Evolutionary conservation across 2,797 vertebrate species (phyloP), one percentile per base, ranked within the genome.

Genomic region (Alcedo quadribrachys): DNA sequence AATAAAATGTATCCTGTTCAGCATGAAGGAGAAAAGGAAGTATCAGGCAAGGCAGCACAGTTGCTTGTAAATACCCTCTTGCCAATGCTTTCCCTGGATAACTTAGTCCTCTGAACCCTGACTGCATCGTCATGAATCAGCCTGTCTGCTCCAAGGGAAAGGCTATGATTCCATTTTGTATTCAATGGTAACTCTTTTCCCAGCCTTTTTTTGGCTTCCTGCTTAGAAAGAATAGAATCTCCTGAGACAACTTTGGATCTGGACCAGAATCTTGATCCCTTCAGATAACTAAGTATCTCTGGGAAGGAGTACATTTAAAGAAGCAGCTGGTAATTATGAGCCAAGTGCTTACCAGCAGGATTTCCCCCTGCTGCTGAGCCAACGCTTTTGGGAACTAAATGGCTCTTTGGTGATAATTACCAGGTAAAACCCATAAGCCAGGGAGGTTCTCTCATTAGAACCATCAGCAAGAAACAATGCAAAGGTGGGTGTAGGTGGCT

Each of bases 271-370:
- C 67, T 85, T 83, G 78, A 82, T 70, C 90, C 87, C 62, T 76
- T 86, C 93, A 30, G 69, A 94, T 90, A 93, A 87, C 76, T 81
- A 94, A 95, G 91, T 93, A 92, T 92, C 93, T 95, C 70, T 90
- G 58, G 90, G 85, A 68, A 91, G 84, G 73, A 96, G 78, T 94
- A 92, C 82, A 95, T 93, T 90, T 90, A 89, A 95, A 94, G 93
- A 91, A 83, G 88, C 79, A 92, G 92, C 89, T 84, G 69, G 53
- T 69, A 94, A 95, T 96, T 95, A 96, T 28, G 25, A 95, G 73
- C 78, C 82, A 91, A 94, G 89, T 82, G 77, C 90, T 96, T 87
- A 84, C 85, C 81, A 91, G 93, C 89, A 97, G 93, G 93, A 96
- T 95, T 97, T 96, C 94, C 96, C 85, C 61, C 82, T 78, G 81